Evolutionary conservation across 2,113 vertebrate species (phyloP), one percentile per base, ranked within the genome.

Genomic region (Puntigrus tetrazona): DNA sequence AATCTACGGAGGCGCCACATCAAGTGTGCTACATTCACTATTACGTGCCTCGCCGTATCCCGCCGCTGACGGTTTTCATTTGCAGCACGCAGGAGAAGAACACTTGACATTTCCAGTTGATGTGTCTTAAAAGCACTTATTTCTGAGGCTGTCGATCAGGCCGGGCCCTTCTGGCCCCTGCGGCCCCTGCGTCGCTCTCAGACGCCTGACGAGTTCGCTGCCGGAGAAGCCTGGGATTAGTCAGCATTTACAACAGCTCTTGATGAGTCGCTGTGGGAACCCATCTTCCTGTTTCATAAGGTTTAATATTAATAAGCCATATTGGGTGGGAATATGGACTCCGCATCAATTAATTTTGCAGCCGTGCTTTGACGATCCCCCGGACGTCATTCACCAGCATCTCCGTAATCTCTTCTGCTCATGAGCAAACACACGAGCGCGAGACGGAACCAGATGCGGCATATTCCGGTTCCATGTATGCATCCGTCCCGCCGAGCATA

Each of bases 61-160:
- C 4, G 38, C 36, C 63, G 5, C 36, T 84, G 81, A 84, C 45
- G 0, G 63, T 65, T 87, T 73, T 43, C 67, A 84, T 87, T 84
- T 87, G 82, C 73, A 29, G 43, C 63, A 7, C 65, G n/a, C 55
- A 61, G 83, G 81, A 82, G 67, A 61, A 80, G 75, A 63, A 81
- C 82, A 87, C 86, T 87, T 87, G 82, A 87, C 86, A 84, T 84
- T 87, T 84, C 45, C 69, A 87, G 78, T 55, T 52, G 67, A 80
- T 41, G 76, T 70, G 57, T 50, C 34, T 75, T 41, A 82, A 83
- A 85, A 83, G 63, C 50, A 63, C 41, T 82, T 34, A 82, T 84
- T 78, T 84, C 73, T 55, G 31, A 67, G 25, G 22, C 43, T 80
- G 52, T 79, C 10, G 80, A 69, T 82, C 43, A 82, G 65, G 11